Conservation (phyloP, 2,113 vertebrate genomes). For the Burhinus bistriatus region DNA sequence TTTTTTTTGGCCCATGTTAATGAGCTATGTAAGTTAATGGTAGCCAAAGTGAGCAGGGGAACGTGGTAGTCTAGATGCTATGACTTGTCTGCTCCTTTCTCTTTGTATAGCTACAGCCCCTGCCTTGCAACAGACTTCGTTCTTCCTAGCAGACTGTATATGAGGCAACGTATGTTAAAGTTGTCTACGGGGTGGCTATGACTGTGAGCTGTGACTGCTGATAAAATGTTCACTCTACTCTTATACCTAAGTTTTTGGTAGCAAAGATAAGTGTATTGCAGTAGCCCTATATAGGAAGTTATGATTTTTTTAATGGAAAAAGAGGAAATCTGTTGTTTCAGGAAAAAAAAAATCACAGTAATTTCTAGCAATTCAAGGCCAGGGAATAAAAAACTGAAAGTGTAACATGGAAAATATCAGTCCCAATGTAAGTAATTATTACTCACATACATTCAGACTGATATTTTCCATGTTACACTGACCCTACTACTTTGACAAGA, state of each 20-base stretch:
- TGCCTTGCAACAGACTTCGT: neutral
- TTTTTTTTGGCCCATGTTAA: too few relatives aligned
- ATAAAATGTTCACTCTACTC: neutral
- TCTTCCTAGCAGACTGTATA: neutral
- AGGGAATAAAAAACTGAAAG: neutral
- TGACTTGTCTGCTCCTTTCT: neutral
- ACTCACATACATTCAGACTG: too few relatives aligned
- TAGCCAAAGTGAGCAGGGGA: neutral
- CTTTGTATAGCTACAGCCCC: neutral
- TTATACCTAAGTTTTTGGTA: neutral
- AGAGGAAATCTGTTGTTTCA: neutral
- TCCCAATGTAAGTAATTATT: neutral
- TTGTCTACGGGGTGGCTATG: neutral
- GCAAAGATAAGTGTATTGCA: neutral
- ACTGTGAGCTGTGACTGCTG: neutral
- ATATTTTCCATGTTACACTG: neutral
- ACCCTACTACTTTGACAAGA: neutral
- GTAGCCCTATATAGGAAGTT: neutral
- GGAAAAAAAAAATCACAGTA: neutral
- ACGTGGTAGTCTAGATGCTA: neutral
- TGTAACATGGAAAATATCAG: neutral
- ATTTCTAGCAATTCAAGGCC: neutral
- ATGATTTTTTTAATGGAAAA: accelerated
- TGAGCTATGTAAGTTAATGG: neutral
- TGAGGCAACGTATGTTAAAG: neutral